These are phyloP conservation scores for Drosophila azteca DNA, from an alignment of 1,140 invertebrate genomes.

Conservation along the genomic window DNA sequence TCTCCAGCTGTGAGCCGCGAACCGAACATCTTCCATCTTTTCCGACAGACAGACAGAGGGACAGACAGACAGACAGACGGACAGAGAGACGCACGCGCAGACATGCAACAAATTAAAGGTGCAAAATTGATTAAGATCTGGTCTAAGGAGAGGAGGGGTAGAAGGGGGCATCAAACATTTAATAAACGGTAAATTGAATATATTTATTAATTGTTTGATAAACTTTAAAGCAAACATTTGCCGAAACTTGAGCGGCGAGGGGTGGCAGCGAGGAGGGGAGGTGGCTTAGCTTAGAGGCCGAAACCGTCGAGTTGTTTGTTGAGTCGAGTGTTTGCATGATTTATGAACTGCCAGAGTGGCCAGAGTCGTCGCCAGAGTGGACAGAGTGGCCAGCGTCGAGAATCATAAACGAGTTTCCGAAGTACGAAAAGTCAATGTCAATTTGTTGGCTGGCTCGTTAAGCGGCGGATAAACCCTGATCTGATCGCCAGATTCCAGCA, in stretches of 20 bases:
- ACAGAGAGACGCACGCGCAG: slow-evolving; percentile 3
- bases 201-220: slow-evolving; percentile 41
- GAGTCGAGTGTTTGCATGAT: background rate
- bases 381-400: background rate
- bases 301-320: too few species aligned
- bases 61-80: too few species aligned
- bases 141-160: background rate
- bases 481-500: slow-evolving; percentile 15
- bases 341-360: slow-evolving; percentile 1
- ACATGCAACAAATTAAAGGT: slow-evolving; percentile 57
- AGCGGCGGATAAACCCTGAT: background rate
- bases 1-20: background rate
- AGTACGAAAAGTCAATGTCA: slow-evolving; percentile 50
- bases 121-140: slow-evolving; percentile 63
- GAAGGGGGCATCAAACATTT: slow-evolving; percentile 1
- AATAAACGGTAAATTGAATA: slow-evolving; percentile 35
- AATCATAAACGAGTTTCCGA: slow-evolving; percentile 43
- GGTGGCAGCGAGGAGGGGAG: too few species aligned
- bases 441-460: slow-evolving; percentile 15
- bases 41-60: background rate
- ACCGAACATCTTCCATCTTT: slow-evolving; percentile 12
- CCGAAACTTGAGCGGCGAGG: too few species aligned
- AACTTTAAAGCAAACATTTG: slow-evolving; percentile 38
- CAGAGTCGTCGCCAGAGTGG: too few species aligned
- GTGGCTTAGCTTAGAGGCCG: slow-evolving; percentile 4